phyloP scores from a whole-genome alignment of 2,888 invertebrate species.

The Leptinotarsa haldemani region DNA sequence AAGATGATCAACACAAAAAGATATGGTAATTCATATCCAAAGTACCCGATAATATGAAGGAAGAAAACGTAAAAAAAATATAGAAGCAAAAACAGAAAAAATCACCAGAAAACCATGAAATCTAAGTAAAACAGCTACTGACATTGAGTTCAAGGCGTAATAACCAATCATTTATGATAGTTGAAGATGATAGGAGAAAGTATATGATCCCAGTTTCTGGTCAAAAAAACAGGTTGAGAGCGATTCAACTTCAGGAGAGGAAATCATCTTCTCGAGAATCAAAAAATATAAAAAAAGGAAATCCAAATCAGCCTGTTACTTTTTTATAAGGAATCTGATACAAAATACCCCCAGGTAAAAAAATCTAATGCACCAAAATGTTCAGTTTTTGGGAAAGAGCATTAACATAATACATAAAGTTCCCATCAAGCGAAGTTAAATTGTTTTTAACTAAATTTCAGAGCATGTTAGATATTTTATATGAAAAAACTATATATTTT shows the following conservation, averaged over 20 bases:
- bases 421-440: no score
- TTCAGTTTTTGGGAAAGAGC: neutral
- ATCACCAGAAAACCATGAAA: conserved; percentile 2
- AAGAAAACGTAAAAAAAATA: conserved; percentile 19
- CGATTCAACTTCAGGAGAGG: neutral
- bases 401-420: neutral
- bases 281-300: neutral
- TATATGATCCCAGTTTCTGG: neutral
- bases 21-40: conserved; percentile 19
- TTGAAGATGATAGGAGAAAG: conserved; percentile 2
- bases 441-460: no score
- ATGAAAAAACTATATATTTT: no score
- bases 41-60: conserved; percentile 11
- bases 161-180: conserved; percentile 21
- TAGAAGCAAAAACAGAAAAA: conserved; percentile 14
- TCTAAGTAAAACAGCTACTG: conserved; percentile 7
- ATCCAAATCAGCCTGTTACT: neutral
- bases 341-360: conserved; percentile 10
- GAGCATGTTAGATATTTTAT: no score
- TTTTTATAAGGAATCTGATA: neutral
- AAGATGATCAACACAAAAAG: conserved; percentile 7
- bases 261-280: neutral
- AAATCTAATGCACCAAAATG: neutral
- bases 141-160: conserved; percentile 8
- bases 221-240: conserved; percentile 3